Conservation (phyloP, 2,888 invertebrate species). For the Alviniconcha strummeri region DNA sequence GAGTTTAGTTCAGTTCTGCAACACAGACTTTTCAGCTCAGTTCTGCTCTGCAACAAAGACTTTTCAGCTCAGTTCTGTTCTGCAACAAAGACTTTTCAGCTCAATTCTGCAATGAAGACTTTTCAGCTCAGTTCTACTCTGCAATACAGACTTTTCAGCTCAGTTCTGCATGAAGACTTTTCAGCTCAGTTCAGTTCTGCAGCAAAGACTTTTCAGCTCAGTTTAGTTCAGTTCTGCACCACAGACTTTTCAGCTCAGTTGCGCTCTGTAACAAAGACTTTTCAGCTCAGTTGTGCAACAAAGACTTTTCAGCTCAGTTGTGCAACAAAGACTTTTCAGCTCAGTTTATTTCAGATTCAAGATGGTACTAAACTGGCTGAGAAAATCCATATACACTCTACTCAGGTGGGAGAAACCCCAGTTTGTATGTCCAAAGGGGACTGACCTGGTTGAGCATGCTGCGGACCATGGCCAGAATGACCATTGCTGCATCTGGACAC, state of each 20-base stretch:
- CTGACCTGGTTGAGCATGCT: slow-evolving; percentile 77
- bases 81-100: slow-evolving; percentile 6
- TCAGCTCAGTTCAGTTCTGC: too few relatives aligned
- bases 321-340: background rate
- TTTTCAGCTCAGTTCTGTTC: too few relatives aligned
- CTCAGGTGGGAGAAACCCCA: too few relatives aligned
- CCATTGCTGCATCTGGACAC: slow-evolving; percentile 93
- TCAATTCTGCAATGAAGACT: background rate
- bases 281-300: too few relatives aligned
- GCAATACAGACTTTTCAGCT: background rate
- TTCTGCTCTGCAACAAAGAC: background rate
- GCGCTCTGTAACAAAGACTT: too few relatives aligned
- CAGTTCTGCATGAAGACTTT: background rate
- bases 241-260: too few relatives aligned
- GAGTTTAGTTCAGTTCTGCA: background rate
- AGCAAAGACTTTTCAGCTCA: too few relatives aligned
- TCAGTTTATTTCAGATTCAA: too few relatives aligned
- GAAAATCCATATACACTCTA: too few relatives aligned
- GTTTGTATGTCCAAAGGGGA: too few relatives aligned
- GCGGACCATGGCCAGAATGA: slow-evolving; percentile 89
- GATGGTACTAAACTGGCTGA: too few relatives aligned
- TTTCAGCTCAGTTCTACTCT: background rate
- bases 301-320: background rate
- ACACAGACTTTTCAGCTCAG: background rate
- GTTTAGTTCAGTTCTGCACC: too few relatives aligned